These are phyloP conservation scores for Moxostoma hubbsi DNA, from an alignment of 2,797 vertebrate species.

Conservation along the genomic window DNA sequence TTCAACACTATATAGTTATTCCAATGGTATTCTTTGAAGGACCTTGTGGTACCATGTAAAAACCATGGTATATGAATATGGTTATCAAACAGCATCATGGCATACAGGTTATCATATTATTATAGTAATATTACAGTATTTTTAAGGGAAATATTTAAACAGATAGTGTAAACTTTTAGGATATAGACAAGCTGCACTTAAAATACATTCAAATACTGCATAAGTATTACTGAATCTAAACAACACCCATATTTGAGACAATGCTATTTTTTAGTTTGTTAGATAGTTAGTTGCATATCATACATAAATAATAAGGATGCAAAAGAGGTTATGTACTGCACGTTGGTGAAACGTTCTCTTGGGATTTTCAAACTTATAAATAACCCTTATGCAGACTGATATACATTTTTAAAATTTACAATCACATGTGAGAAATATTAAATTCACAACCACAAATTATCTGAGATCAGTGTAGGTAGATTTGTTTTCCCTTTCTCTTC, in stretches of 20 bases:
- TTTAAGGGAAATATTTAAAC: not conserved
- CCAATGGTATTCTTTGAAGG: not conserved
- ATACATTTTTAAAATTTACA: constrained; percentile 5
- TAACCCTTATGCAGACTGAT: not conserved
- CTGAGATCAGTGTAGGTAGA: not conserved
- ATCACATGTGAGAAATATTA: constrained; percentile 18
- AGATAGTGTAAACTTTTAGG: not conserved
- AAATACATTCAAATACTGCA: not conserved
- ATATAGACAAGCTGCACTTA: not conserved
- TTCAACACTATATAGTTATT: not conserved
- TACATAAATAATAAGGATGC: not conserved
- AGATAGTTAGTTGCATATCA: not conserved
- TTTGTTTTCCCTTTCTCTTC: too few species aligned
- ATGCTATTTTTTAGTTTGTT: not conserved
- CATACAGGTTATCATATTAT: not conserved
- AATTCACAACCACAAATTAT: too few species aligned
- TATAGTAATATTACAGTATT: constrained; percentile 4
- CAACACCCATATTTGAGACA: not conserved
- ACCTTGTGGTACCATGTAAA: not conserved
- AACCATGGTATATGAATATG: not conserved
- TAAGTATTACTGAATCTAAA: not conserved
- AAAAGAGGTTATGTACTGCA: not conserved
- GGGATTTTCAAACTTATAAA: constrained; percentile 21
- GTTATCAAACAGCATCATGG: too few species aligned
- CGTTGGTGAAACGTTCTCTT: not conserved